Percentiles rank a stretch among this genome's conserved stretches.
phyloP scores from a whole-genome alignment of 2,797 vertebrate genomes.

The Brachymystax lenok region DNA sequence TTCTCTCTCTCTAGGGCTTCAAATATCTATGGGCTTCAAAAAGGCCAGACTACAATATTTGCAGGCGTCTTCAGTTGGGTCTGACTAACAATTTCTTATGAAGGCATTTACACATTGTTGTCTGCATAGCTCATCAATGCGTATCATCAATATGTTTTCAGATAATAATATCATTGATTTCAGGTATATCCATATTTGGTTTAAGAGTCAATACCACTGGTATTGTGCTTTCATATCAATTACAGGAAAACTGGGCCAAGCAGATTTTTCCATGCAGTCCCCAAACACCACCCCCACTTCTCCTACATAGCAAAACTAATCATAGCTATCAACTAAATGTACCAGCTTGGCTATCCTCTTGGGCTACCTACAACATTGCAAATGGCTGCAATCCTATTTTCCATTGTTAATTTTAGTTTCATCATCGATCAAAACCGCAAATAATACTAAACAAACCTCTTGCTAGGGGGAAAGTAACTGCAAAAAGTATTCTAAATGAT shows the following conservation, averaged over 20 bases:
- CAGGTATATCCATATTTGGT: neutral
- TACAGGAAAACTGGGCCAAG: neutral
- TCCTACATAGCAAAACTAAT: constrained; percentile 23
- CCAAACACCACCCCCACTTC: neutral
- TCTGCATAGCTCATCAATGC: neutral
- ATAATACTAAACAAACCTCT: constrained; percentile 27
- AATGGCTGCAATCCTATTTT: constrained; percentile 14
- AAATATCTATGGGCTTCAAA: neutral
- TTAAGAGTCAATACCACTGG: neutral
- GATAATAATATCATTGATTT: neutral
- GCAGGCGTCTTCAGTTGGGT: neutral
- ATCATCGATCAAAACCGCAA: constrained; percentile 27
- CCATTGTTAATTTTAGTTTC: constrained; percentile 38
- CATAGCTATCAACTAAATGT: constrained; percentile 7
- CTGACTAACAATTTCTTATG: neutral
- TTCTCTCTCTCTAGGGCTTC: constrained; percentile 42
- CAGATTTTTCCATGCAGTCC: neutral
- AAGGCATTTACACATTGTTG: neutral
- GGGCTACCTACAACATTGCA: neutral
- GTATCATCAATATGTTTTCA: neutral
- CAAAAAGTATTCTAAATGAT: neutral
- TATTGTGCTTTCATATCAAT: neutral
- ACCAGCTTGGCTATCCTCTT: neutral
- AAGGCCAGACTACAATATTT: neutral
- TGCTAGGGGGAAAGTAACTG: neutral